Conservation (phyloP, 2,888 invertebrate genomes). For the Saturnia pavonia region DNA sequence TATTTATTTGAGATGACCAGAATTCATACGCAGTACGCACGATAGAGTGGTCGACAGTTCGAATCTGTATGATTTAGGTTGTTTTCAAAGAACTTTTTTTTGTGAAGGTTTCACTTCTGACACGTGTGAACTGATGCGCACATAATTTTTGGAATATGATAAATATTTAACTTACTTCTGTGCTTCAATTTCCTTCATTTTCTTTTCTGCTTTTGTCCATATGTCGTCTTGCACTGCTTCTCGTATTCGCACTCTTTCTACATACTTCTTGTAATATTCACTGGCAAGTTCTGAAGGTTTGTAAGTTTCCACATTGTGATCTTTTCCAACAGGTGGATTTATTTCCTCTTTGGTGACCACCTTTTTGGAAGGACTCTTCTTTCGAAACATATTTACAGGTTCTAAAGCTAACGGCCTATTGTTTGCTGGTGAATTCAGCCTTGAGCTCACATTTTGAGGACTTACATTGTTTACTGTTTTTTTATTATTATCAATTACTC, state of each 20-base stretch:
- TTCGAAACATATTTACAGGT: constrained; percentile 34
- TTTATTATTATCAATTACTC: background rate
- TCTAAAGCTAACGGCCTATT: constrained; percentile 24
- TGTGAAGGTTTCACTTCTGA: too few species aligned
- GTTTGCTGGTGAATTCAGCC: background rate
- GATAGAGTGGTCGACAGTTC: too few species aligned
- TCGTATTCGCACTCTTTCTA: constrained; percentile 41
- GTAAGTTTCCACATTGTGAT: constrained; percentile 27
- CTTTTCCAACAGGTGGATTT: constrained; percentile 4
- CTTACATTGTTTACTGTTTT: background rate
- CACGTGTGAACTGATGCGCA: too few species aligned
- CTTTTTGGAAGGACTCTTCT: constrained; percentile 24
- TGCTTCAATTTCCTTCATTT: constrained; percentile 52
- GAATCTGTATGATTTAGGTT: too few species aligned
- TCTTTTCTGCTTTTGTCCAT: constrained; percentile 46
- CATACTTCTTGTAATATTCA: constrained; percentile 50
- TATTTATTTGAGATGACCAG: too few species aligned
- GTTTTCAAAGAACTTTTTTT: too few species aligned
- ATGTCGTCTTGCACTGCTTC: constrained; percentile 42
- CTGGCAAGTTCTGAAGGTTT: constrained; percentile 46
- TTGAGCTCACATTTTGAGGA: background rate
- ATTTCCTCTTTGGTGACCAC: background rate
- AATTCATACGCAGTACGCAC: too few species aligned
- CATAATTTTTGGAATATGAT: background rate
- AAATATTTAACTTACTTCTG: constrained; percentile 37